Base-by-base conservation (phyloP, 2,113 vertebrate species). In the Lipophrys pholis region DNA sequence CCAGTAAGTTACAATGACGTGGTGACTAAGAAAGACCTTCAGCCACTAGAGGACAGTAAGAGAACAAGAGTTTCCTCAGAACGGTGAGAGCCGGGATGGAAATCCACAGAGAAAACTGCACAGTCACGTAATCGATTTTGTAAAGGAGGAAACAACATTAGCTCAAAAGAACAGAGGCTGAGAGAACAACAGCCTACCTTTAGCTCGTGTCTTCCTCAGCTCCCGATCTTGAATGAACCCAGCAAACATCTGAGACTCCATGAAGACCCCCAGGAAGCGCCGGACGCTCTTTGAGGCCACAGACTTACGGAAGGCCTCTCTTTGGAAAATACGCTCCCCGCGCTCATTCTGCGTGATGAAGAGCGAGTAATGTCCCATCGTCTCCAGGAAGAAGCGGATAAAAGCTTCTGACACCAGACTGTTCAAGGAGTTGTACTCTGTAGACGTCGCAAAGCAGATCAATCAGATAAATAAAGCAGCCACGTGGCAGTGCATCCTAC, bases 231-330 rank as follows among this genome's bases (percentile, higher is more conserved):
- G 98, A 87, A 99, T 98, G 91, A 99, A 99, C 38, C 98, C 98
- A 11, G 98, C 95, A 52, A 99, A 99, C 98, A 99, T 99, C 92
- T 99, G 98, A 45, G 98, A 99, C 90, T 99, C 97, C 97, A 99
- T 99, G 91, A 99, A 99, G 82, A 99, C 97, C 38, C 98, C 97
- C 69, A 99, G 93, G 90, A 99, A 99, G 68, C 98, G 96, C 1
- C 98, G 97, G 92, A 99, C 95, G 50, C 97, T 99, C 90, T 99
- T 99, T 15, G 98, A 99, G 38, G 97, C 97, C 86, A 99, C 98
- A 6, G 97, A 97, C 87, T 99, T 99, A 80, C 98, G 97, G 91
- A 99, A 99, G 71, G 97, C 94, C 76, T 99, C 97, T 71, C 97
- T 94, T 87, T 99, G 98, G 87, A 99, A 98, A 83, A 94, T 84